A percentile compares a stretch with the other conserved stretches of the same genome.
Conservation (phyloP, 2,888 invertebrate genomes). For the Hecatera dysodea region DNA sequence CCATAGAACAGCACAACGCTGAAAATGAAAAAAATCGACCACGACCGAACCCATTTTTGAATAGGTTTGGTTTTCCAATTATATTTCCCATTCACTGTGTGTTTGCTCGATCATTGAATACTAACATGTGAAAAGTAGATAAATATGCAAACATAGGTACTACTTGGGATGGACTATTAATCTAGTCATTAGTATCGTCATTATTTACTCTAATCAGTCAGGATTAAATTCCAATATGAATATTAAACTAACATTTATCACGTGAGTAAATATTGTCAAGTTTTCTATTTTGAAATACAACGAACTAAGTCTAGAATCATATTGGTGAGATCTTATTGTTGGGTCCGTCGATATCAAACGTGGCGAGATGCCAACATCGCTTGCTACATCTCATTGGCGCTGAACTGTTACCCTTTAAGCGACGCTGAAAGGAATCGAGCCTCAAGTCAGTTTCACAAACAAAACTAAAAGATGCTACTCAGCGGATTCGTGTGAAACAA, state of each 20-base stretch:
- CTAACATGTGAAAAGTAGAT: constrained; percentile 5
- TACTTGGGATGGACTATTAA: constrained; percentile 10
- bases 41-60: neutral
- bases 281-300: constrained; percentile 13
- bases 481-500: constrained; percentile 30
- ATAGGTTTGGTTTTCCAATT: neutral
- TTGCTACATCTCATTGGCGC: constrained; percentile 47
- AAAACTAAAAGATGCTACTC: constrained; percentile 40
- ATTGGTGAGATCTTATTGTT: constrained; percentile 35
- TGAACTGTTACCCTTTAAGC: constrained; percentile 38
- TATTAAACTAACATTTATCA: constrained; percentile 7
- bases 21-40: neutral
- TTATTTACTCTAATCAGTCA: constrained; percentile 15
- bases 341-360: constrained; percentile 39
- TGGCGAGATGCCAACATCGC: constrained; percentile 48
- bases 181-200: constrained; percentile 23
- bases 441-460: constrained; percentile 39
- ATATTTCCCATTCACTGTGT: neutral
- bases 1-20: neutral
- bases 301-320: constrained; percentile 32
- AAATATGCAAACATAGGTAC: constrained; percentile 28
- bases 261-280: constrained; percentile 9
- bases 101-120: neutral
- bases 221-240: constrained; percentile 20
- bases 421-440: constrained; percentile 28